A percentile compares a stretch with the other conserved stretches of the same genome.
Conservation (phyloP, 2,888 invertebrate species). For the Acleris laterana region DNA sequence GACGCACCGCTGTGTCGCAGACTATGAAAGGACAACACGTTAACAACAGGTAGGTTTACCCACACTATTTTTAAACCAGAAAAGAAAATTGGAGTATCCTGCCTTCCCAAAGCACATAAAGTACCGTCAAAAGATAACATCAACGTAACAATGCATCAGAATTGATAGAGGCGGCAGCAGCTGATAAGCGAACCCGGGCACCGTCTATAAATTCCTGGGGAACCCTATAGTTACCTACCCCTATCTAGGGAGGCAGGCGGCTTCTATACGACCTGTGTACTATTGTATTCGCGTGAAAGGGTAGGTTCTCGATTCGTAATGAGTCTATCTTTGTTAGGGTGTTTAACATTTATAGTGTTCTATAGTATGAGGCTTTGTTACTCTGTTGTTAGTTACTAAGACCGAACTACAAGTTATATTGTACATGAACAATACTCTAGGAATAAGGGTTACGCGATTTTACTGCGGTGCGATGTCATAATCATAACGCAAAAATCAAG, state of each 20-base stretch:
- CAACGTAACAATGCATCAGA: constrained; percentile 33
- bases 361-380: too few species aligned
- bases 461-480: too few species aligned
- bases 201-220: constrained; percentile 34
- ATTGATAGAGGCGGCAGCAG: constrained; percentile 27
- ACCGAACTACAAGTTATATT: too few species aligned
- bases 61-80: too few species aligned
- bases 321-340: constrained; percentile 4
- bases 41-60: too few species aligned
- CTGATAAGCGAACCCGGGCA: constrained; percentile 26
- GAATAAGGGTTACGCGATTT: too few species aligned
- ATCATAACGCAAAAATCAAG: too few species aligned
- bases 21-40: too few species aligned
- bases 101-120: neutral
- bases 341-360: too few species aligned
- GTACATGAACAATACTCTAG: too few species aligned
- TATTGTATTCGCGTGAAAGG: constrained; percentile 2
- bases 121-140: constrained; percentile 23
- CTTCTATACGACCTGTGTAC: constrained; percentile 18
- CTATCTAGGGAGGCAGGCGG: constrained; percentile 29
- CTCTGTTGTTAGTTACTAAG: too few species aligned
- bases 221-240: constrained; percentile 33
- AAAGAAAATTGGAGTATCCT: constrained; percentile 5
- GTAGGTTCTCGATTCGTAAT: constrained; percentile 3
- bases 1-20: too few species aligned